phyloP scores from a whole-genome alignment of 2,888 invertebrate genomes.

The Acrocyrtus sp. region DNA sequence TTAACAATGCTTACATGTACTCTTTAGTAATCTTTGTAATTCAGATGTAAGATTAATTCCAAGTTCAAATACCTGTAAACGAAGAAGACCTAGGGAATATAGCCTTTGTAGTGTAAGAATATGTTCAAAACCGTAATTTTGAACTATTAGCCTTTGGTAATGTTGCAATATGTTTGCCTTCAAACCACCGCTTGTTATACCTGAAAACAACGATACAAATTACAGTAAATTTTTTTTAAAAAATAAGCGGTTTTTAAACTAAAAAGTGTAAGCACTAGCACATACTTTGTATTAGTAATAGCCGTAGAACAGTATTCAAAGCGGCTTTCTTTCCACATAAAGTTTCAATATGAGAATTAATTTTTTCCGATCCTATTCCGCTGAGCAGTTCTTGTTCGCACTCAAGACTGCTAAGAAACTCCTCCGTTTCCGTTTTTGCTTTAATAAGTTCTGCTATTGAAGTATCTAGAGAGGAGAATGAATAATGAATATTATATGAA shows the following conservation, averaged over 20 bases:
- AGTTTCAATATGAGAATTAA: slow-evolving; percentile 90
- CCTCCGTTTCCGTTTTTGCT: slow-evolving; percentile 79
- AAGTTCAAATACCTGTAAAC: slow-evolving; percentile 73
- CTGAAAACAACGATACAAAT: slow-evolving; percentile 18
- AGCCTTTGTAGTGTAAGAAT: slow-evolving; percentile 85
- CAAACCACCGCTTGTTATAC: slow-evolving; percentile 76
- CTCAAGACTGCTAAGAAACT: slow-evolving; percentile 81
- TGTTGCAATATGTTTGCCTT: slow-evolving; percentile 85
- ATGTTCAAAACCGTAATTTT: slow-evolving; percentile 89
- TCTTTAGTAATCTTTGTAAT: too few relatives aligned
- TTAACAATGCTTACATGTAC: too few relatives aligned
- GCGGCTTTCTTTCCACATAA: slow-evolving; percentile 87
- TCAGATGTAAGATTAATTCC: neutral
- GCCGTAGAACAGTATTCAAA: slow-evolving; percentile 81
- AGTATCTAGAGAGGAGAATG: slow-evolving; percentile 73
- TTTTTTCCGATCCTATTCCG: slow-evolving; percentile 90
- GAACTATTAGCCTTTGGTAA: slow-evolving; percentile 79
- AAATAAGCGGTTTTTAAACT: too few relatives aligned
- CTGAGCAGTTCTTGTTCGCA: slow-evolving; percentile 93
- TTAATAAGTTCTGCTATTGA: slow-evolving; percentile 94
- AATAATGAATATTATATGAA: neutral
- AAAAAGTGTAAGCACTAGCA: slow-evolving; percentile 69
- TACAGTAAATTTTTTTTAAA: too few relatives aligned
- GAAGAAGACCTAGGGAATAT: slow-evolving; percentile 86
- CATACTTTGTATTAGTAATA: slow-evolving; percentile 84